Percentiles rank a stretch among this genome's conserved stretches.
phyloP scores from a whole-genome alignment of 2,888 invertebrate genomes.

The Stenolophus ochropezus region DNA sequence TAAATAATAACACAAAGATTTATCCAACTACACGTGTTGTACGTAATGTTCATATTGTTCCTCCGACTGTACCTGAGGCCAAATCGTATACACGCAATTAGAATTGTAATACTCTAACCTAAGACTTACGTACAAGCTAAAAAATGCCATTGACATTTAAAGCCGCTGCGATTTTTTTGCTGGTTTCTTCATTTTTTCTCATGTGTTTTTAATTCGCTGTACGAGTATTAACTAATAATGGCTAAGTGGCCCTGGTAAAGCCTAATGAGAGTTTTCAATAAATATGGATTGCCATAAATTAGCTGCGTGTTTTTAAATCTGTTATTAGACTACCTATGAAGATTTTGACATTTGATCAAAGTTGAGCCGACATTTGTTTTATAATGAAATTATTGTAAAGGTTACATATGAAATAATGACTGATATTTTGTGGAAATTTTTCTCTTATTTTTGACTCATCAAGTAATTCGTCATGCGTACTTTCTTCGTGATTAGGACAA shows the following conservation, averaged over 20 bases:
- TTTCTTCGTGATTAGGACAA: neutral
- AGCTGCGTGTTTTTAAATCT: neutral
- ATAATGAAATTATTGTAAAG: conserved; percentile 34
- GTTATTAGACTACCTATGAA: conserved; percentile 14
- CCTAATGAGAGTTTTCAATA: conserved; percentile 9
- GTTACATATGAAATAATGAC: conserved; percentile 19
- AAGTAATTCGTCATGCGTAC: neutral
- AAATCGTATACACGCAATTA: conserved; percentile 13
- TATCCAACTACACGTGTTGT: conserved; percentile 8
- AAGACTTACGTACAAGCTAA: neutral
- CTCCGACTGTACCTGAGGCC: conserved; percentile 1
- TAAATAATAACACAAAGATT: conserved; percentile 6
- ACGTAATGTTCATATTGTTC: neutral
- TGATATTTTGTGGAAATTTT: conserved; percentile 29
- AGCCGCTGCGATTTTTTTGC: neutral
- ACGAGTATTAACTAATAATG: conserved; percentile 10
- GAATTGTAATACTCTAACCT: conserved; percentile 13
- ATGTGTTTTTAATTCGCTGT: conserved; percentile 3
- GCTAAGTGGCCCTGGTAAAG: conserved; percentile 7
- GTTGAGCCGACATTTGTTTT: conserved; percentile 25
- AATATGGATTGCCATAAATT: conserved; percentile 27
- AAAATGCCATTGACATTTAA: conserved; percentile 33
- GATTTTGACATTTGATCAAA: conserved; percentile 37
- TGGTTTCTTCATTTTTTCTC: neutral
- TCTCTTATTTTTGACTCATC: neutral